Evolutionary conservation across 2,113 vertebrate genomes (phyloP).

Genomic region (Serilophus lunatus): DNA sequence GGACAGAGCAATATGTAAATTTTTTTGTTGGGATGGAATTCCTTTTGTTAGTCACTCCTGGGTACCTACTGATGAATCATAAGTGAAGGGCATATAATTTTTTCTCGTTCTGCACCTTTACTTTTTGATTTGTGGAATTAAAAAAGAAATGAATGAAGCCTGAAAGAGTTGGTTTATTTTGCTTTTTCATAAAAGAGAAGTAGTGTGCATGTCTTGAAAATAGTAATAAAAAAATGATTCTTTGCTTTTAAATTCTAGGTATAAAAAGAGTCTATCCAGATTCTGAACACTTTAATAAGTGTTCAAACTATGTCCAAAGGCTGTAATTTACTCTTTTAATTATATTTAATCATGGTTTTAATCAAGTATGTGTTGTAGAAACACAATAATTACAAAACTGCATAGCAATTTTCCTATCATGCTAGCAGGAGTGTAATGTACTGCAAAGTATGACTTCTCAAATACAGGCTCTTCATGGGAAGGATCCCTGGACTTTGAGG

Average conservation of each 20-base stretch:
- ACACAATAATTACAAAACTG: neutral
- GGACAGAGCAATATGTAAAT: fast-evolving
- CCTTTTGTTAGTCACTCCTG: neutral
- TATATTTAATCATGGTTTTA: neutral
- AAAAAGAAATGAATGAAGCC: neutral
- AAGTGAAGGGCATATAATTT: neutral
- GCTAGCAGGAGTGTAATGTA: neutral
- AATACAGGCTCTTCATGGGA: neutral
- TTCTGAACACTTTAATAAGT: neutral
- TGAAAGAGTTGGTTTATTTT: neutral
- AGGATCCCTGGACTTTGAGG: neutral
- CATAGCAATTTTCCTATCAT: neutral
- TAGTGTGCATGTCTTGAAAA: neutral
- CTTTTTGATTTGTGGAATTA: neutral
- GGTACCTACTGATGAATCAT: neutral
- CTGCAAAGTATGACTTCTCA: neutral
- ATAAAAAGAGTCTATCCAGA: neutral
- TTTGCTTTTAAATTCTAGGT: neutral
- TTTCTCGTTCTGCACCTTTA: neutral
- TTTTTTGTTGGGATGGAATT: neutral
- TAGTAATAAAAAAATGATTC: neutral
- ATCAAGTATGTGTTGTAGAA: neutral
- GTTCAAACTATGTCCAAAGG: neutral
- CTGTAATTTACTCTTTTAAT: neutral
- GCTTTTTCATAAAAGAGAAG: neutral